phyloP scores from a whole-genome alignment of 2,888 invertebrate species.

The Chromoteleia sp. region DNA sequence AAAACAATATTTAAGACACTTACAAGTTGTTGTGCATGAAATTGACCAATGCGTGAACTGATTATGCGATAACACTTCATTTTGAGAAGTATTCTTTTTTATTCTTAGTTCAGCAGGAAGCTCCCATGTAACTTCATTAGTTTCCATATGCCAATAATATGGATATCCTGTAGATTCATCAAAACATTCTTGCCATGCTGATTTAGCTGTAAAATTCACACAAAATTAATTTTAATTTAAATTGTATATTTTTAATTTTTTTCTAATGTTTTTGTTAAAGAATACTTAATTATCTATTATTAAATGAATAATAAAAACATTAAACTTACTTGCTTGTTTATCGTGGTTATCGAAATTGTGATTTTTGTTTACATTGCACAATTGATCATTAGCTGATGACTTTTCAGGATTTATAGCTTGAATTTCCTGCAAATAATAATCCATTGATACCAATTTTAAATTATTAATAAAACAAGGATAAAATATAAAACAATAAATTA shows the following conservation, averaged over 20 bases:
- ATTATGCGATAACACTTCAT: constrained; percentile 68
- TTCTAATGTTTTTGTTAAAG: no score
- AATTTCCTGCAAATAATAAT: no score
- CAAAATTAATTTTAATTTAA: not conserved
- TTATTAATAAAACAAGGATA: no score
- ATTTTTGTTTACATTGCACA: constrained; percentile 26
- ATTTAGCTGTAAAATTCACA: constrained; percentile 70
- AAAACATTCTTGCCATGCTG: constrained; percentile 89
- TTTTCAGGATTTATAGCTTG: constrained; percentile 77
- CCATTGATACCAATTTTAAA: no score
- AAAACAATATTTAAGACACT: not conserved
- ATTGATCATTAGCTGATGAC: constrained; percentile 47
- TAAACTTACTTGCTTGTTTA: constrained; percentile 11
- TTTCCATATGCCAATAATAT: constrained; percentile 88
- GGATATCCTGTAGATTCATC: constrained; percentile 87
- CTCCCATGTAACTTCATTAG: constrained; percentile 89
- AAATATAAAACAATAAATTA: no score
- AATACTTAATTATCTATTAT: no score
- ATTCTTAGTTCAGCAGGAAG: constrained; percentile 85
- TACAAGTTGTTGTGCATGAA: constrained; percentile 75
- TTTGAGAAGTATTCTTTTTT: constrained; percentile 73
- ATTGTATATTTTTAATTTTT: not conserved
- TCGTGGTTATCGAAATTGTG: constrained; percentile 35
- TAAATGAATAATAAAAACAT: no score
- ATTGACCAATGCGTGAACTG: constrained; percentile 75